A percentile compares a stretch with the other conserved stretches of the same genome.
phyloP scores from a whole-genome alignment of 1,140 invertebrate genomes.

The honey bee (Apis mellifera) region Amel_HAv3.1 CM009931.2:27014501-27015000 shows the following conservation, averaged over 20 bases:
- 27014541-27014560: no score
- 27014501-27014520: no score
- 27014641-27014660: constrained; percentile 48
- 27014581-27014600: constrained; percentile 28
- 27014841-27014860: no score
- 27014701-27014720: constrained; percentile 74
- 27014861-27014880: no score
- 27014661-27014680: constrained; percentile 72
- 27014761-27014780: not conserved
- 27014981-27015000: constrained; percentile 21
- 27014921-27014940: no score
- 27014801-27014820: not conserved
- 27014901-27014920: no score
- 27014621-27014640: constrained; percentile 2
- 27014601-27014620: constrained; percentile 42
- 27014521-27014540: no score
- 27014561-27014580: no score
- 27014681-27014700: constrained; percentile 76
- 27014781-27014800: no score
- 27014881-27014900: no score
- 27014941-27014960: no score
- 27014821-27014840: not conserved
- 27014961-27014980: not conserved
- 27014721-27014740: constrained; percentile 69
- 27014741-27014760: constrained; percentile 56